A percentile compares a stretch with the other conserved stretches of the same genome.
Evolutionary conservation across 2,888 invertebrate genomes (phyloP).

Genomic region (Pristionchus exspectatus): DNA sequence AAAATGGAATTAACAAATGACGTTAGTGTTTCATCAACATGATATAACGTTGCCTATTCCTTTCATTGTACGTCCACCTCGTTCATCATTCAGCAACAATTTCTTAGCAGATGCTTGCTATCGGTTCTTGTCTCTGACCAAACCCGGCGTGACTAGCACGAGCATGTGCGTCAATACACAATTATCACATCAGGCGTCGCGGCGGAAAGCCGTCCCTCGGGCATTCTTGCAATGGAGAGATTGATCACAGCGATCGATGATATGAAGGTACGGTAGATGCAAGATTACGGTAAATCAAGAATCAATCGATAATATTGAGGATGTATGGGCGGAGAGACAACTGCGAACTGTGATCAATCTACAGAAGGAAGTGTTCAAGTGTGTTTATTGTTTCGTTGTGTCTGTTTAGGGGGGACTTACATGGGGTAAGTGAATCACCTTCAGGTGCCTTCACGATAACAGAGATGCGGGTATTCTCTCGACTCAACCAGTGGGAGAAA

Average conservation of each 20-base stretch:
- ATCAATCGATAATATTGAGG: slow-evolving; percentile 40
- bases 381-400: slow-evolving; percentile 33
- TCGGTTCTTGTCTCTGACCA: too few species aligned
- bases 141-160: too few species aligned
- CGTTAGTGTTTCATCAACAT: too few species aligned
- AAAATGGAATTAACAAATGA: too few species aligned
- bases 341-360: slow-evolving; percentile 60
- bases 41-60: too few species aligned
- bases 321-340: slow-evolving; percentile 65
- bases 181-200: slow-evolving; percentile 6
- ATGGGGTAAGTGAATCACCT: too few species aligned
- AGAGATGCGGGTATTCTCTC: background rate
- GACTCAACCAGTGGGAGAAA: background rate
- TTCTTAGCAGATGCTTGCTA: too few species aligned
- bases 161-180: too few species aligned
- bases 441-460: background rate
- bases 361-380: slow-evolving; percentile 59
- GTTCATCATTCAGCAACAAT: too few species aligned
- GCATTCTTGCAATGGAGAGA: slow-evolving; percentile 46
- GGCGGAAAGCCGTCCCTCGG: slow-evolving; percentile 45
- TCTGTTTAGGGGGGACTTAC: background rate
- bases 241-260: background rate
- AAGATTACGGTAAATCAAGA: background rate
- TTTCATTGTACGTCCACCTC: too few species aligned
- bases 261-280: background rate